Evolutionary conservation across 2,888 invertebrate genomes (phyloP).

Genomic region (Microchrysa polita): DNA sequence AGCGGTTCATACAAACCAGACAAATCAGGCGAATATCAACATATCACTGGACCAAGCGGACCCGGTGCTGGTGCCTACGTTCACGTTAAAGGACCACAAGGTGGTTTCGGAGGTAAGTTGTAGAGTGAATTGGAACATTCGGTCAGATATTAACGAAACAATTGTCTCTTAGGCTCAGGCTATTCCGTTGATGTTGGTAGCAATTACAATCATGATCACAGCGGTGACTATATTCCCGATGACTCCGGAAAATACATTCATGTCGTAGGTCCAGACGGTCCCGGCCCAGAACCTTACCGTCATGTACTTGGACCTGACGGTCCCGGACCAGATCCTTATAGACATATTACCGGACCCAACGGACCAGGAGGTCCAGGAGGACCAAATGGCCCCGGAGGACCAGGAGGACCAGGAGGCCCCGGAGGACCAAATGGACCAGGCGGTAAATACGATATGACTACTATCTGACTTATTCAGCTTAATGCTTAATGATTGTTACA

Average conservation of each 20-base stretch:
- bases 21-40: conserved; percentile 47
- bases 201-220: conserved; percentile 23
- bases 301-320: conserved; percentile 51
- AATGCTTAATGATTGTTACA: no score
- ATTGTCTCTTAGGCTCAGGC: background rate
- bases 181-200: background rate
- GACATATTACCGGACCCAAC: conserved; percentile 49
- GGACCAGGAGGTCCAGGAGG: conserved; percentile 63
- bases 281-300: conserved; percentile 15
- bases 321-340: conserved; percentile 52
- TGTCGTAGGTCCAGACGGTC: conserved; percentile 32
- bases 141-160: conserved; percentile 50
- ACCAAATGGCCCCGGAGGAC: conserved; percentile 53
- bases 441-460: conserved; percentile 52
- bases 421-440: conserved; percentile 58
- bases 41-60: conserved; percentile 49
- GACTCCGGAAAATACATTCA: conserved; percentile 47
- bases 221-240: conserved; percentile 47
- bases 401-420: conserved; percentile 54
- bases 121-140: conserved; percentile 56
- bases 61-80: conserved; percentile 48
- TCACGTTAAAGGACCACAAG: conserved; percentile 50
- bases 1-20: conserved; percentile 44
- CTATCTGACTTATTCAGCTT: background rate
- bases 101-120: conserved; percentile 59